Evolutionary conservation across 2,797 vertebrate genomes (phyloP).

Genomic region (Melanogrammus aeglefinus): DNA sequence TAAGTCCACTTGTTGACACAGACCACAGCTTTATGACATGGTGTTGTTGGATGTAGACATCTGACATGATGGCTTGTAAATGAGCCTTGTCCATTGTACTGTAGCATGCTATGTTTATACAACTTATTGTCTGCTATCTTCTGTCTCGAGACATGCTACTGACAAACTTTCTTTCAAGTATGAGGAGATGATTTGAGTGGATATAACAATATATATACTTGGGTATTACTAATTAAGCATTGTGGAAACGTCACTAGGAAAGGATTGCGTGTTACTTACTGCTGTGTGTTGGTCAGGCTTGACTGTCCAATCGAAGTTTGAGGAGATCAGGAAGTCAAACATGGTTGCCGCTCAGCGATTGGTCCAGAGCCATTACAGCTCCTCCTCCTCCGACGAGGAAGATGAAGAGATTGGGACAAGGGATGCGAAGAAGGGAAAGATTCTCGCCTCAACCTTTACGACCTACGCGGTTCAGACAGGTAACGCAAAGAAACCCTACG

Average conservation of each 20-base stretch:
- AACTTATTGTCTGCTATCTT: neutral
- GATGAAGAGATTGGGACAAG: constrained; percentile 72
- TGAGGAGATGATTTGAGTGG: neutral
- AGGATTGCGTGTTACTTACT: neutral
- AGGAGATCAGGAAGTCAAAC: constrained; percentile 90
- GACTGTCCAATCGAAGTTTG: constrained; percentile 82
- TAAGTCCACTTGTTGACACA: no score
- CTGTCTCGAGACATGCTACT: neutral
- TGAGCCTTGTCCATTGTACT: no score
- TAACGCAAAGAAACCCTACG: neutral
- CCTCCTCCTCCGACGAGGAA: constrained; percentile 83
- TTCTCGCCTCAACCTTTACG: constrained; percentile 86
- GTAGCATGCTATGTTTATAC: no score
- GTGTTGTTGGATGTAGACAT: no score
- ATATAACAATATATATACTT: neutral
- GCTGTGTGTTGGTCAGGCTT: constrained; percentile 55
- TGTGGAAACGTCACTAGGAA: neutral
- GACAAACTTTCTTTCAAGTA: neutral
- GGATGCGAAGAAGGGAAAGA: constrained; percentile 80
- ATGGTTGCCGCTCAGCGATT: constrained; percentile 85
- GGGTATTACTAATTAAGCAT: no score
- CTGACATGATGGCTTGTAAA: no score
- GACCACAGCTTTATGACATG: no score
- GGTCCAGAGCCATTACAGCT: constrained; percentile 76
- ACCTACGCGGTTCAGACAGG: constrained; percentile 85